Base-by-base conservation (phyloP, 2,888 invertebrate genomes). In the Acrobasis suavella region DNA sequence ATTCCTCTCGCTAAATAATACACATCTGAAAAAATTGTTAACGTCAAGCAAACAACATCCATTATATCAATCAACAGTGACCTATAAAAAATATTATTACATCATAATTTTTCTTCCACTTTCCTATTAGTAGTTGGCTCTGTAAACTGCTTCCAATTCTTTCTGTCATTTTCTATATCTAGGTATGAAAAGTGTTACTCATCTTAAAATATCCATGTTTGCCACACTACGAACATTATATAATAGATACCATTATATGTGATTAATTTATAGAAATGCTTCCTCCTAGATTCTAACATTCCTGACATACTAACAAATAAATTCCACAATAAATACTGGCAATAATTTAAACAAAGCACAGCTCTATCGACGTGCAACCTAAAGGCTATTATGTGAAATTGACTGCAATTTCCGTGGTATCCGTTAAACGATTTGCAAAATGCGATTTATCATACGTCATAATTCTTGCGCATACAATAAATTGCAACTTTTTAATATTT, bases 381-480 rank as follows among this genome's bases (percentile, higher is more conserved):
- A 82, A 86, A 81, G 82, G 75, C 86, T 84, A 91, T 91, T 91
- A 90, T 81, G 80, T 72, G 75, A 89, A 91, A 91, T 90, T 86
- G 90, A 85, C 82, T 80, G 85, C 91, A 91, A 91, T 91, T 91
- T 91, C 86, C 88, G 77, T 75, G 72, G 79, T 85, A 86, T 82
- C 83, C 82, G 84, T 82, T 90, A 91, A 91, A 90, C 90, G 90
- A 84, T 89, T 89, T 80, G 86, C 91, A 86, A 91, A 56, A 91
- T 89, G 88, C 81, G 80, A 90, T 90, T 90, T 86, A 85, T 83
- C 86, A 89, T 91, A 89, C 90, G 82, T 91, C 91, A 91, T 91
- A 91, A 91, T 91, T 90, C 90, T 85, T 90, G 70, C 70, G 84
- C 83, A 90, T 83, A 91, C 91, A 91, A 91, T 89, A 82, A 91